Conservation (phyloP, 1,140 invertebrate genomes). For the Vanessa atalanta region DNA sequence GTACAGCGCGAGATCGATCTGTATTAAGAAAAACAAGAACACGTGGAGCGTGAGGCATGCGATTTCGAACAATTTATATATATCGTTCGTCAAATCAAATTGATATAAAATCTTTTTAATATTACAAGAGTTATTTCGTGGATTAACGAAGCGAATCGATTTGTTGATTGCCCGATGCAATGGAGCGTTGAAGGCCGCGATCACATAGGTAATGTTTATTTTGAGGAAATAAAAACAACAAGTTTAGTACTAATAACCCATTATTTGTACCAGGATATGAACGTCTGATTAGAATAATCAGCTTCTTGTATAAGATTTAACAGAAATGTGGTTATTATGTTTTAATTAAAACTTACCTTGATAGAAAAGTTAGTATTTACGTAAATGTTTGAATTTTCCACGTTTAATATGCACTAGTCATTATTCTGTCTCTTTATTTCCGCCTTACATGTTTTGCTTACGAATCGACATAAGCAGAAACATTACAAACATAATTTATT, state of each 20-base stretch:
- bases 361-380: neutral
- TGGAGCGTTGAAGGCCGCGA: constrained; percentile 33
- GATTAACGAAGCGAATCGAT: constrained; percentile 37
- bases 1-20: neutral
- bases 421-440: constrained; percentile 22
- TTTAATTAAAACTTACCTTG: neutral
- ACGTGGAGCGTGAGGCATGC: constrained; percentile 10
- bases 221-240: neutral
- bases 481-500: constrained; percentile 18
- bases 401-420: constrained; percentile 5
- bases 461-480: constrained; percentile 14
- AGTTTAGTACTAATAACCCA: constrained; percentile 5
- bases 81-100: constrained; percentile 22
- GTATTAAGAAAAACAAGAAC: constrained; percentile 18
- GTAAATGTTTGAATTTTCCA: neutral
- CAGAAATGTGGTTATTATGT: neutral
- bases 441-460: constrained; percentile 17
- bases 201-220: constrained; percentile 15
- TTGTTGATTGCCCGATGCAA: constrained; percentile 17
- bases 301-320: too few relatives aligned
- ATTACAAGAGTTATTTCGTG: constrained; percentile 16
- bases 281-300: neutral
- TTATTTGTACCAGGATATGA: neutral
- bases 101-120: constrained; percentile 24
- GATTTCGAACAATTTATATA: constrained; percentile 19